Base-by-base conservation (phyloP, 2,797 vertebrate genomes). In the Oreortyx pictus region DNA sequence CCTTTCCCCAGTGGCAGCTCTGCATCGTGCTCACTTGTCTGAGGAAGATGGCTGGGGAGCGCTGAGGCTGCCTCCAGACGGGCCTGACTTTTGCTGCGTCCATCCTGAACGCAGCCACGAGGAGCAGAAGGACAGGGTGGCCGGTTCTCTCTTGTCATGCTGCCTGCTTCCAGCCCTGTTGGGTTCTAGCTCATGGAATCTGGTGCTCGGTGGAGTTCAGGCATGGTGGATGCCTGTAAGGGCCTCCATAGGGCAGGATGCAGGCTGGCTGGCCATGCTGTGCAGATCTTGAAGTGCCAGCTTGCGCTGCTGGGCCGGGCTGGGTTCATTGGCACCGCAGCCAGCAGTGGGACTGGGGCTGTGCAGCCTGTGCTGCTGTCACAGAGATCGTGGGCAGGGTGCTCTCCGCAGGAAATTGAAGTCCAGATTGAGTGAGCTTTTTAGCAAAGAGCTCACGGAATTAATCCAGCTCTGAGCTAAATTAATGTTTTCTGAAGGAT, bases 381-480 rank as follows among this genome's bases (percentile, higher is more conserved):
- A 50, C 68, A 90, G 62, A 74, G 54, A 44, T 11, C 31, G 6
- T 5, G 11, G 6, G 13, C 11, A 2, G 35, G n/a, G 27, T 0
- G 0, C n/a, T 81, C 50, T 83, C 27, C 27, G 43, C 61, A 68
- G 92, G 89, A 94, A 92, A 94, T 94, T n/a, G 92, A 93, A 92
- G 76, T 52, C 64, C 52, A 57, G 79, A 64, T 85, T 62, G 74
- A 7, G 35, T 83, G 80, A 83, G 78, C 46, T 76, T 93, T 83
- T 52, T 33, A 88, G 57, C 49, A 14, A 50, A 73, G 70, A 89
- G 62, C 61, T 88, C 70, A 8, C 80, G 79, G 90, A 83, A 86
- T 90, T 96, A 91, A 95, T 83, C 82, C 70, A 70, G 47, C 78
- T 81, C 77, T 71, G 79, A 94, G 77, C 78, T 75, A 86, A 93